Evolutionary conservation across 2,888 invertebrate species (phyloP).

Genomic region (Dyspetes luteomarginatus): DNA sequence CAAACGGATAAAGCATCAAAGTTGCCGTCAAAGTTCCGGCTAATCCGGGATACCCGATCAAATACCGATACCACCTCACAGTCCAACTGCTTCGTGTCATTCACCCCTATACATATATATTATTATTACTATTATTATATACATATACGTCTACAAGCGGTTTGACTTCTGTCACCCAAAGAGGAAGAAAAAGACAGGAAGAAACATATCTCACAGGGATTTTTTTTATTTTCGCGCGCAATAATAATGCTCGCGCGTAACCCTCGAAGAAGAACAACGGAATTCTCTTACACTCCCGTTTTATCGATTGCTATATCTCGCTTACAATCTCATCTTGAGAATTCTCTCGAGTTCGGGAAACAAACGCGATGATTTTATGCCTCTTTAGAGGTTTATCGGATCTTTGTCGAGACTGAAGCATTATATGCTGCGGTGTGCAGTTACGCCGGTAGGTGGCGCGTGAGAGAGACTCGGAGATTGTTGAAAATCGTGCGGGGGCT

Average conservation of each 20-base stretch:
- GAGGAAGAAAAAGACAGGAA: conserved; percentile 10
- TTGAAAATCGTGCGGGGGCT: conserved; percentile 58
- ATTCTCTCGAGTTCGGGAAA: conserved; percentile 53
- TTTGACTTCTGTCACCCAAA: conserved; percentile 24
- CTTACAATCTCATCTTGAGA: conserved; percentile 25
- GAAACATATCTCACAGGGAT: conserved; percentile 21
- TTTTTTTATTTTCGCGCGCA: conserved; percentile 13
- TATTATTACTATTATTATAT: no score
- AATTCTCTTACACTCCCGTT: conserved; percentile 5
- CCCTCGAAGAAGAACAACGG: conserved; percentile 48
- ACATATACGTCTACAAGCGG: neutral
- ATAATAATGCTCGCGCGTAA: conserved; percentile 39
- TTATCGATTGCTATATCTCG: conserved; percentile 31
- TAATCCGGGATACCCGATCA: conserved; percentile 56
- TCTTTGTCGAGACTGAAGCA: conserved; percentile 40
- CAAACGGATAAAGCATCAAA: conserved; percentile 64
- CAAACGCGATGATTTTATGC: conserved; percentile 57
- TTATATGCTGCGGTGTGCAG: neutral
- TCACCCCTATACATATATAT: conserved; percentile 2
- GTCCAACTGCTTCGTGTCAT: conserved; percentile 11
- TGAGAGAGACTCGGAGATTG: conserved; percentile 32
- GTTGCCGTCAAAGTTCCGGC: conserved; percentile 64
- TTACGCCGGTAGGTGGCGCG: conserved; percentile 20
- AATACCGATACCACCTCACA: conserved; percentile 42
- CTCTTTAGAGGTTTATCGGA: conserved; percentile 55